These are phyloP conservation scores for Agonopterix heracliana DNA, from an alignment of 2,888 invertebrate genomes.

Conservation along the genomic window DNA sequence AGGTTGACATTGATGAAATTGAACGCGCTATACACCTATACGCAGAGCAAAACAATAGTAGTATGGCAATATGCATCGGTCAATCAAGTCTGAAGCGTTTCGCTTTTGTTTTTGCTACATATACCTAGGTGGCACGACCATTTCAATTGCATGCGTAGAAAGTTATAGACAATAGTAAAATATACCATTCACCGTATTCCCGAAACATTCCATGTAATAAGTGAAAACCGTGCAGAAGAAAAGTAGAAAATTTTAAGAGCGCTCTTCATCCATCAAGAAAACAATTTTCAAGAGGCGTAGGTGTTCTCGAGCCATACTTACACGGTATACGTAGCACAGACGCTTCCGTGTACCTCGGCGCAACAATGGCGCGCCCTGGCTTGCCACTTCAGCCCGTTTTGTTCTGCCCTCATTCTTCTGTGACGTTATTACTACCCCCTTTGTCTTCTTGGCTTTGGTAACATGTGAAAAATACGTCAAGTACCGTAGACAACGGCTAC, in stretches of 20 bases:
- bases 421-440: conserved; percentile 55
- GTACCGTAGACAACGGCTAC: conserved; percentile 13
- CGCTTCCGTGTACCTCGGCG: neutral
- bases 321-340: neutral
- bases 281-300: too few species aligned
- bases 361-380: conserved; percentile 36
- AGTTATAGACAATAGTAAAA: too few species aligned
- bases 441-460: conserved; percentile 40
- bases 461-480: conserved; percentile 43
- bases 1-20: too few species aligned
- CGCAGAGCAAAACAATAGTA: too few species aligned
- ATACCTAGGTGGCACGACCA: too few species aligned
- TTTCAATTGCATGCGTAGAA: too few species aligned
- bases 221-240: neutral
- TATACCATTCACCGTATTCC: too few species aligned
- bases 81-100: too few species aligned
- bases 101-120: too few species aligned
- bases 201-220: too few species aligned
- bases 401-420: conserved; percentile 59
- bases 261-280: neutral
- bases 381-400: conserved; percentile 59
- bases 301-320: neutral
- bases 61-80: too few species aligned
- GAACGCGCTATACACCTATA: too few species aligned
- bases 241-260: neutral